phyloP scores from a whole-genome alignment of 2,113 vertebrate species.

The Megaleporinus macrocephalus region DNA sequence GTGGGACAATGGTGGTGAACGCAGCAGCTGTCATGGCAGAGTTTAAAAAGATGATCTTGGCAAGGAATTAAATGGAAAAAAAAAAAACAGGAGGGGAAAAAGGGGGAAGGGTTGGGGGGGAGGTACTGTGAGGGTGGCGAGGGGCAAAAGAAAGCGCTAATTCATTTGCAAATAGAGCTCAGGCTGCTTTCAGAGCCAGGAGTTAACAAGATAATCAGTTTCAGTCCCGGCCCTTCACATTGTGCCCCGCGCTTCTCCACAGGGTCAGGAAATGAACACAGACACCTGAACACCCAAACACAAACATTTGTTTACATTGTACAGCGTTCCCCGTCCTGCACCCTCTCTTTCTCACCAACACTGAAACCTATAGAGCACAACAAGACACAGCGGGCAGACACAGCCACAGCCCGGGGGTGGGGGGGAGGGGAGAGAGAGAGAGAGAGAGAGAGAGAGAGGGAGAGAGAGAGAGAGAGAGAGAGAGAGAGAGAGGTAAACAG shows the following conservation, averaged over 20 bases:
- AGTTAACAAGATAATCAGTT: slow-evolving; percentile 99
- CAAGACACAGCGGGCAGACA: no score
- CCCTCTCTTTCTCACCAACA: background rate
- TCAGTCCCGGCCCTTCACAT: slow-evolving; percentile 95
- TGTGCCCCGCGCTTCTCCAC: slow-evolving; percentile 93
- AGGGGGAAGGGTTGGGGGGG: slow-evolving; percentile 55
- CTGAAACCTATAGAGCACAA: background rate
- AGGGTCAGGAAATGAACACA: slow-evolving; percentile 85
- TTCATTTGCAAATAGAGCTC: slow-evolving; percentile 99
- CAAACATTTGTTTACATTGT: background rate
- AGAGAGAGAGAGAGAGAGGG: background rate
- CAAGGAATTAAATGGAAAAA: slow-evolving; percentile 85
- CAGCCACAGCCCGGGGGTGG: no score
- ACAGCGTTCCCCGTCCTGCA: background rate
- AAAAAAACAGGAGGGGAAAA: slow-evolving; percentile 47
- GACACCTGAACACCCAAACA: background rate
- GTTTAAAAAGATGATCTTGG: slow-evolving; percentile 99
- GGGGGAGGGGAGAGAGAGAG: background rate
- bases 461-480: background rate
- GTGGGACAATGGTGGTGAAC: slow-evolving; percentile 91
- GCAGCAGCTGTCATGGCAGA: slow-evolving; percentile 98
- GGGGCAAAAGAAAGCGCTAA: slow-evolving; percentile 75
- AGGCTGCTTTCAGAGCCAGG: slow-evolving; percentile 95
- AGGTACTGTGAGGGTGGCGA: background rate
- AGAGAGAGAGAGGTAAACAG: no score